Base-by-base conservation (phyloP, 2,113 vertebrate species). In the Malurus elegans region DNA sequence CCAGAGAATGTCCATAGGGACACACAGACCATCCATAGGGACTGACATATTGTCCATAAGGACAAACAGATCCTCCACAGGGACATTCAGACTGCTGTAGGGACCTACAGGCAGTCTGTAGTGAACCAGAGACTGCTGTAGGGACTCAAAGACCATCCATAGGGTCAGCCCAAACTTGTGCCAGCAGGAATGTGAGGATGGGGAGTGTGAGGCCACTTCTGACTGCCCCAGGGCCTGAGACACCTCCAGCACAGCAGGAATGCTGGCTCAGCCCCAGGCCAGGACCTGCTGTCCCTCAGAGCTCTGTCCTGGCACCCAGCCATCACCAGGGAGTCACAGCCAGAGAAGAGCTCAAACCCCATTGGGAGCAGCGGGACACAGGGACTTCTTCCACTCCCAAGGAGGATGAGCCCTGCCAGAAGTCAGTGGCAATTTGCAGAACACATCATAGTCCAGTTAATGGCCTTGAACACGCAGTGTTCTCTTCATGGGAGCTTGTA, bases 241-340 rank as follows among this genome's bases (percentile, higher is more conserved):
- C n/a, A 29, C 7, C 14, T 42, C 14, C 24, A 31, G 26, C 16
- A 7, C 28, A 61, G 65, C 0, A 0, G 40, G 15, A 60, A 40
- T 74, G 56, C 36, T 56, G 60, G 16, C 25, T 73, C 29, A 73
- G 32, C 21, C 12, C 1, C 0, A 0, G 8, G 21, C 4, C 26
- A 18, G 61, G 20, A 4, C 5, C 18, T 19, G 15, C 50, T 53
- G 47, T 18, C 5, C 6, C 48, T 38, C 42, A 26, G 12, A 40
- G 12, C 26, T 20, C 31, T 6, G 4, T 8, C 14, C 42, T 29
- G 45, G 11, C 6, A 6, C 4, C 20, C 50, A 29, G 14, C 10
- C 2, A 1, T 17, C 15, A 15, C 14, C 44, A 26, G 10, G 18
- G 18, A 79, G 6, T 13, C 1, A 0, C 0, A 0, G 5, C 23